Evolutionary conservation across 2,888 invertebrate species (phyloP).

Genomic region (Drosophila affinis): DNA sequence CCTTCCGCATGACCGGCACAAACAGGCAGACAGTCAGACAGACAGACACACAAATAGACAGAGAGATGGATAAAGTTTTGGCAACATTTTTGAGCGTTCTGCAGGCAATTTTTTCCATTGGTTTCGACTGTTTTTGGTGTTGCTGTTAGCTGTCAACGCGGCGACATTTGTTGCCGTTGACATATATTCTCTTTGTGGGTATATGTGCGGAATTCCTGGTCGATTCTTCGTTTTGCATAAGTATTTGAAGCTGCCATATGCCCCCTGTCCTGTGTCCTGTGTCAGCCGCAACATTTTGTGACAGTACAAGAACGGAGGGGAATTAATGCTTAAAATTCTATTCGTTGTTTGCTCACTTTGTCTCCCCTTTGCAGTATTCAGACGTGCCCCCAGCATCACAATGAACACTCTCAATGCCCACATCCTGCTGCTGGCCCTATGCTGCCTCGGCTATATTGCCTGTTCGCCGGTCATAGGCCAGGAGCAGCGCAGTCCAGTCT

Average conservation of each 20-base stretch:
- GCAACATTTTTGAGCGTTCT: conserved; percentile 55
- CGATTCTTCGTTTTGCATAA: conserved; percentile 46
- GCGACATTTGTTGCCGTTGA: conserved; percentile 69
- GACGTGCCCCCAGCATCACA: conserved; percentile 30
- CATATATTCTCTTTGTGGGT: conserved; percentile 43
- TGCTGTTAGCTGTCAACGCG: conserved; percentile 56
- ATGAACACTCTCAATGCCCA: conserved; percentile 62
- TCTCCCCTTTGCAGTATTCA: conserved; percentile 19
- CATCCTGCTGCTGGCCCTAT: conserved; percentile 70
- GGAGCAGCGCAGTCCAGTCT: conserved; percentile 38
- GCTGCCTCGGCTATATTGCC: conserved; percentile 70
- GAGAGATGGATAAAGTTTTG: conserved; percentile 13
- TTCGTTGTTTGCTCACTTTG: conserved; percentile 37
- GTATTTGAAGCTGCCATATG: conserved; percentile 10
- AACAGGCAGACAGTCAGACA: neutral
- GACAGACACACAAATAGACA: neutral
- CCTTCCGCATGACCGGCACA: conserved; percentile 33
- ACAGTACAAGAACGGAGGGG: conserved; percentile 16
- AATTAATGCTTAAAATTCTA: conserved; percentile 39
- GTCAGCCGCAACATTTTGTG: conserved; percentile 46
- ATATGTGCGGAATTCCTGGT: conserved; percentile 51
- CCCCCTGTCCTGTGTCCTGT: conserved; percentile 31
- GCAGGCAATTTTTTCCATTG: conserved; percentile 17
- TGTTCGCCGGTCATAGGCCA: conserved; percentile 69
- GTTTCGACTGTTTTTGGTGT: conserved; percentile 27